Conservation (phyloP, 2,113 vertebrate species). For the Saguinus imperator region DNA sequence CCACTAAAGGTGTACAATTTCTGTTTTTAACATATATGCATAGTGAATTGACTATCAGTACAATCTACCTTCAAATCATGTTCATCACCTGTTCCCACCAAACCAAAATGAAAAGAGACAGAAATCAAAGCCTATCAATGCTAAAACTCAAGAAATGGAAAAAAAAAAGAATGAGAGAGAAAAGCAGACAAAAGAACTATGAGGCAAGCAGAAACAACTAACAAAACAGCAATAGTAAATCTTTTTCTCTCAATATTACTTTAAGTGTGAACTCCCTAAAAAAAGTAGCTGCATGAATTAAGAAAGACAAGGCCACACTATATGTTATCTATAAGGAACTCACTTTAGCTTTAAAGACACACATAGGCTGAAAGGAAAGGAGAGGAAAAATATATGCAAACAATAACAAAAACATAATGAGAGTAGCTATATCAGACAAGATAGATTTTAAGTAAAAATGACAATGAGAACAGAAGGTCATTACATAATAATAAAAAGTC, state of each 20-base stretch:
- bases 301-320: neutral
- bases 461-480: neutral
- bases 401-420: neutral
- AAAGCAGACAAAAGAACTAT: neutral
- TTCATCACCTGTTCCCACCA: neutral
- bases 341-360: neutral
- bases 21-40: neutral
- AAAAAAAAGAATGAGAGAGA: neutral
- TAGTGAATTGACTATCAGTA: neutral
- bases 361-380: neutral
- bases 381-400: neutral
- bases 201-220: neutral
- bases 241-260: neutral
- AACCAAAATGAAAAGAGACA: no score
- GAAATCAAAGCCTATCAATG: no score
- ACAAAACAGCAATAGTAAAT: neutral
- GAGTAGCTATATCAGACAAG: neutral
- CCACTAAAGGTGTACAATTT: neutral
- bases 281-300: neutral
- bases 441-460: neutral
- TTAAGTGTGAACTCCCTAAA: neutral
- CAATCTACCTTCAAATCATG: neutral
- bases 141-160: neutral
- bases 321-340: neutral
- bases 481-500: neutral